Conservation (phyloP, 2,113 vertebrate genomes). For the Poeciliopsis occidentalis region DNA sequence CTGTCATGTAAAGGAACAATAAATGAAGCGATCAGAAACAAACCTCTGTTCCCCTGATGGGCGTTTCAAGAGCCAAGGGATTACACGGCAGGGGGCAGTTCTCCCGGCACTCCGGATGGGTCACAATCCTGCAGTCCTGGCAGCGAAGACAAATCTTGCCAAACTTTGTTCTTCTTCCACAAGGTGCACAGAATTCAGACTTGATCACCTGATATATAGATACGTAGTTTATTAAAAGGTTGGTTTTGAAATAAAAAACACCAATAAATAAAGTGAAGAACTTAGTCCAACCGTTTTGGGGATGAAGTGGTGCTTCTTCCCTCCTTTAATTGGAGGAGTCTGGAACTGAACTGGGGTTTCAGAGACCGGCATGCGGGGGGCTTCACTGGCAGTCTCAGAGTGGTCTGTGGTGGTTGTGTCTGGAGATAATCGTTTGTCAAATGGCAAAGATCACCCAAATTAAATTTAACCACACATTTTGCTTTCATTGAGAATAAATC, state of each 20-base stretch:
- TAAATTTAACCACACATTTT: neutral
- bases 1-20: neutral
- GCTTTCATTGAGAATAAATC: neutral
- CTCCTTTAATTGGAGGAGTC: conserved; percentile 77
- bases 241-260: neutral
- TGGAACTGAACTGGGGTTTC: conserved; percentile 39
- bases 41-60: conserved; percentile 84
- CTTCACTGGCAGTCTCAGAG: conserved; percentile 66
- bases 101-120: conserved; percentile 89
- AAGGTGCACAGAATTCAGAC: conserved; percentile 88
- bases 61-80: conserved; percentile 81
- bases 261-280: neutral
- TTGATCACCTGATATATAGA: conserved; percentile 86
- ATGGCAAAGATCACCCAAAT: neutral
- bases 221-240: neutral
- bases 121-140: conserved; percentile 86
- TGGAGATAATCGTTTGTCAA: conserved; percentile 13
- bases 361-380: conserved; percentile 66
- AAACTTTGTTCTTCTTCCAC: conserved; percentile 91
- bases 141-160: conserved; percentile 91
- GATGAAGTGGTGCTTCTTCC: conserved; percentile 87
- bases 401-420: conserved; percentile 79
- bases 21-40: neutral
- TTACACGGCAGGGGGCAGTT: conserved; percentile 89
- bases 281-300: conserved; percentile 80